These are phyloP conservation scores for Chelmon rostratus DNA, from an alignment of 2,797 vertebrate genomes.

Conservation along the genomic window DNA sequence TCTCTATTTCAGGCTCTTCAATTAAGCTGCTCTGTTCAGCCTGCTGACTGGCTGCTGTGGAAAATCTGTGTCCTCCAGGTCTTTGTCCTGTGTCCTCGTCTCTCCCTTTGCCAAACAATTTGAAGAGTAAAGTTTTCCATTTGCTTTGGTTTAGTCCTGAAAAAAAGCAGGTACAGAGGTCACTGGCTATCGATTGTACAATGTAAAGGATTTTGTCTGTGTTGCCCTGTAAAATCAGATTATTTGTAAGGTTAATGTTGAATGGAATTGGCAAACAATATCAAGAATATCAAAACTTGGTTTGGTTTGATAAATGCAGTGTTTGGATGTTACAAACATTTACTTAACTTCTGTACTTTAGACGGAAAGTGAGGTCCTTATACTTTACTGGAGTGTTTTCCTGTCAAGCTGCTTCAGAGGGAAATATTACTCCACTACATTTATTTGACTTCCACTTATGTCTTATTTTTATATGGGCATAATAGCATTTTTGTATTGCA, in stretches of 20 bases:
- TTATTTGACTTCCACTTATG: neutral
- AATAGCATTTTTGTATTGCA: neutral
- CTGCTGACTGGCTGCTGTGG: slow-evolving; percentile 65
- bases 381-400: no score
- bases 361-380: neutral
- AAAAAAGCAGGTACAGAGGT: neutral
- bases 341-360: neutral
- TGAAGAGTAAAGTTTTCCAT: slow-evolving; percentile 16
- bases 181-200: neutral
- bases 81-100: slow-evolving; percentile 43
- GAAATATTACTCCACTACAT: neutral
- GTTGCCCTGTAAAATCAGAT: slow-evolving; percentile 1
- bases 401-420: neutral
- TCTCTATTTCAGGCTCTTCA: slow-evolving; percentile 81
- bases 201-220: neutral
- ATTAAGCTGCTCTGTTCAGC: slow-evolving; percentile 72
- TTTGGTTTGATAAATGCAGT: neutral
- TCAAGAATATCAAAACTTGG: neutral
- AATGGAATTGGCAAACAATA: neutral
- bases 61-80: slow-evolving; percentile 59
- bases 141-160: slow-evolving; percentile 3
- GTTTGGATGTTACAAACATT: neutral
- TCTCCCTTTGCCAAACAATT: slow-evolving; percentile 37
- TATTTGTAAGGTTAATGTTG: neutral
- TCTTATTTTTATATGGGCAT: neutral